phyloP scores from a whole-genome alignment of 2,113 vertebrate genomes.

The Numenius arquata region DNA sequence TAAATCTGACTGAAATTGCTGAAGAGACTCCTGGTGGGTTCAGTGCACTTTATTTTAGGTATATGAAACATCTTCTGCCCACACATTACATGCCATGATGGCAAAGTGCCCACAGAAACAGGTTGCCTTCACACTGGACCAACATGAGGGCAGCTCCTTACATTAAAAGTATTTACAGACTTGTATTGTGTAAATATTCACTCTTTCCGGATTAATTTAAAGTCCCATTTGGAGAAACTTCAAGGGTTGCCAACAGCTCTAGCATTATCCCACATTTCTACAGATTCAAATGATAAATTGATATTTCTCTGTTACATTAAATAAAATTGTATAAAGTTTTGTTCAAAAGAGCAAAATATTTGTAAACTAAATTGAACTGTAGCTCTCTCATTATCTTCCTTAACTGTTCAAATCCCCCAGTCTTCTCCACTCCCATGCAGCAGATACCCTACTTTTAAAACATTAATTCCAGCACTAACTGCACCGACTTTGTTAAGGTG shows the following conservation, averaged over 20 bases:
- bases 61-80: not conserved
- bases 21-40: not conserved
- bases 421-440: not conserved
- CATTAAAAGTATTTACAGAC: not conserved
- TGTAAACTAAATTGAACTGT: not conserved
- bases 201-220: not conserved
- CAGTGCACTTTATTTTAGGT: not conserved
- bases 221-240: conserved; percentile 1
- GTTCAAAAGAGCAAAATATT: not conserved
- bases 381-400: not conserved
- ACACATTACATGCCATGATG: not conserved
- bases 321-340: not conserved
- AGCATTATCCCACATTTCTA: not conserved
- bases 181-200: not conserved
- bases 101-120: not conserved
- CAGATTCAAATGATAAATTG: not conserved
- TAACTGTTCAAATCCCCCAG: not conserved
- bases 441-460: not conserved
- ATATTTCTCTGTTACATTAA: not conserved
- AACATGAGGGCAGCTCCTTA: not conserved
- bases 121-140: not conserved
- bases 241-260: not conserved
- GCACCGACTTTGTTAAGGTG: not conserved
- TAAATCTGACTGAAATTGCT: not conserved
- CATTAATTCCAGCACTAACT: not conserved